Conservation (phyloP, 2,797 vertebrate species). For the Phrynocephalus vlangalii region DNA sequence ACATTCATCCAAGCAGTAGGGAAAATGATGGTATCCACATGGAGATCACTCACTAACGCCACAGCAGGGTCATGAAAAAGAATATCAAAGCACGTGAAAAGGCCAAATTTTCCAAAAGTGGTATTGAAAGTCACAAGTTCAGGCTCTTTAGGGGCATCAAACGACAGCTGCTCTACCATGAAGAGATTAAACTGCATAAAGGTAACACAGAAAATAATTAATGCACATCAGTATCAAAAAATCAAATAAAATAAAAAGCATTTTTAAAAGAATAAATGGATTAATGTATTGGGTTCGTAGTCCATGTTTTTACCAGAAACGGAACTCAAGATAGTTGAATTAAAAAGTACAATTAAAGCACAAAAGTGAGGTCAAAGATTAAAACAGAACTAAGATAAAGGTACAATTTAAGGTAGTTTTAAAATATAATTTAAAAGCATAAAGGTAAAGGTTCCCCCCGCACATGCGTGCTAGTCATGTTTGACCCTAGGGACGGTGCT, state of each 20-base stretch:
- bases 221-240: background rate
- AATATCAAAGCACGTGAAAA: conserved; percentile 80
- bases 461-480: no score
- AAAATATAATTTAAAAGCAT: no score
- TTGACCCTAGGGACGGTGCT: no score
- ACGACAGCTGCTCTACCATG: conserved; percentile 70
- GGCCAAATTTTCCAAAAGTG: conserved; percentile 78
- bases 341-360: no score
- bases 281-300: no score
- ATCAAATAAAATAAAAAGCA: background rate
- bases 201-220: conserved; percentile 16
- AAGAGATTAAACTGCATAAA: conserved; percentile 75
- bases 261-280: background rate
- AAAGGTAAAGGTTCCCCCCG: no score
- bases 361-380: no score
- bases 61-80: conserved; percentile 72
- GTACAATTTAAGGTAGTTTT: no score
- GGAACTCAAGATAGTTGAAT: no score
- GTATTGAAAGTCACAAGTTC: conserved; percentile 73
- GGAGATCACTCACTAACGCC: conserved; percentile 60
- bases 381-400: no score
- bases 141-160: conserved; percentile 71
- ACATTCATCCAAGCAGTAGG: conserved; percentile 74
- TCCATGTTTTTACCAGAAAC: no score
- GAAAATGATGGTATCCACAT: conserved; percentile 73